phyloP scores from a whole-genome alignment of 1,140 invertebrate genomes.

The Drosophila sturtevanti region DNA sequence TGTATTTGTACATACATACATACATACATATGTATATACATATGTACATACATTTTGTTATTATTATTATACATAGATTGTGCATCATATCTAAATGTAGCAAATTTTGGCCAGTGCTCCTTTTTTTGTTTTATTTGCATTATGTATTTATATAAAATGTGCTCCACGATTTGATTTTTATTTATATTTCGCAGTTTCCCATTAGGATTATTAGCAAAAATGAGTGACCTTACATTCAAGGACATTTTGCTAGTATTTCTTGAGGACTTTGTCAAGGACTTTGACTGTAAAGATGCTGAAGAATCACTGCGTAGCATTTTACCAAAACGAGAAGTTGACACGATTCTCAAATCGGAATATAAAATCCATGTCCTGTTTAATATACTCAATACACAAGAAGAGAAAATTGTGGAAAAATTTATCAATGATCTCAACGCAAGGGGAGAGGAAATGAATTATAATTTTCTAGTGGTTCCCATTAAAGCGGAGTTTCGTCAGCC shows the following conservation, averaged over 20 bases:
- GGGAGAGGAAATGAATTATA: conserved; percentile 31
- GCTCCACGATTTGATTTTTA: neutral
- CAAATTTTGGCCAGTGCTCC: neutral
- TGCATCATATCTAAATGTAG: neutral
- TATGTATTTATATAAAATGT: neutral
- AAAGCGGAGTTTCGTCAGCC: conserved; percentile 31
- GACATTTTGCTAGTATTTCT: conserved; percentile 51
- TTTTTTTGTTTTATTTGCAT: neutral
- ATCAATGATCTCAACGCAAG: conserved; percentile 34
- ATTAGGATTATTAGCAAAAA: conserved; percentile 10
- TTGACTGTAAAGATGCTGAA: conserved; percentile 55
- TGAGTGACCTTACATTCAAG: conserved; percentile 18
- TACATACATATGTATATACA: neutral
- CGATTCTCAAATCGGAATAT: conserved; percentile 27
- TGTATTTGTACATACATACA: neutral
- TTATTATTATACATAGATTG: too few species aligned
- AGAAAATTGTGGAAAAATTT: conserved; percentile 26
- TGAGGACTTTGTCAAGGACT: conserved; percentile 37
- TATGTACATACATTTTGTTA: too few species aligned
- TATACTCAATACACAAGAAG: conserved; percentile 18
- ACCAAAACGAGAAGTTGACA: conserved; percentile 41
- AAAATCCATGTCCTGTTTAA: conserved; percentile 35
- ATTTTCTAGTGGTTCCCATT: conserved; percentile 40
- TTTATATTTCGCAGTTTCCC: conserved; percentile 6
- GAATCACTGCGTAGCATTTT: conserved; percentile 25